These are phyloP conservation scores for Macrosteles quadrilineatus DNA, from an alignment of 1,140 invertebrate genomes.

Conservation along the genomic window DNA sequence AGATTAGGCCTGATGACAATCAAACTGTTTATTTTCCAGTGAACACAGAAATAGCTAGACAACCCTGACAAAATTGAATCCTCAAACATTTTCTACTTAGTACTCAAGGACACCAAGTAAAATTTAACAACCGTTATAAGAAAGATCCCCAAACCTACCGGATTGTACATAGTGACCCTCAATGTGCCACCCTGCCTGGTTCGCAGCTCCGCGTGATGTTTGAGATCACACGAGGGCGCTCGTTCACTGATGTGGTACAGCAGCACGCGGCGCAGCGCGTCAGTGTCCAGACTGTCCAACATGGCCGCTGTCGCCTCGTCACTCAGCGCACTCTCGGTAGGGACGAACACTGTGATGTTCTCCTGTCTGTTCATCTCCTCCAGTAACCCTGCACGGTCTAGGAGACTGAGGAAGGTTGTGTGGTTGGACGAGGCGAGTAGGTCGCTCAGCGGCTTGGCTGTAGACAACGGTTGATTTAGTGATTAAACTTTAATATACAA, in stretches of 20 bases:
- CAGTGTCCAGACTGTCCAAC: conserved; percentile 43
- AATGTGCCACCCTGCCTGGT: conserved; percentile 9
- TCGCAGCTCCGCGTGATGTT: conserved; percentile 19
- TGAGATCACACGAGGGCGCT: not conserved
- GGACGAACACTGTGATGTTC: conserved; percentile 59
- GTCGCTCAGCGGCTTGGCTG: conserved; percentile 48
- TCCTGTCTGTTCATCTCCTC: conserved; percentile 48
- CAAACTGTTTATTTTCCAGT: no score
- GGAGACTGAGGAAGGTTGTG: conserved; percentile 50
- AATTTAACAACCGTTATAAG: no score
- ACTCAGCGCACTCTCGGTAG: conserved; percentile 54
- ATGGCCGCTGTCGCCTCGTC: conserved; percentile 35
- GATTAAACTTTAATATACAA: no score
- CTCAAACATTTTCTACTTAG: no score
- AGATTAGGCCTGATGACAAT: not conserved
- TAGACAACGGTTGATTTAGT: no score
- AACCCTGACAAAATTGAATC: no score
- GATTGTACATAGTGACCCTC: conserved; percentile 8
- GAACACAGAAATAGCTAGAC: no score
- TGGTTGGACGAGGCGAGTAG: conserved; percentile 49
- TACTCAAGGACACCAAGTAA: no score
- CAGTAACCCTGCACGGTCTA: conserved; percentile 50
- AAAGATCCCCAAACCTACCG: conserved; percentile 23
- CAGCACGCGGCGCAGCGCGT: conserved; percentile 47
- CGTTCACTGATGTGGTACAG: conserved; percentile 49